phyloP scores from a whole-genome alignment of 2,113 vertebrate genomes.

The Sitta europaea region DNA sequence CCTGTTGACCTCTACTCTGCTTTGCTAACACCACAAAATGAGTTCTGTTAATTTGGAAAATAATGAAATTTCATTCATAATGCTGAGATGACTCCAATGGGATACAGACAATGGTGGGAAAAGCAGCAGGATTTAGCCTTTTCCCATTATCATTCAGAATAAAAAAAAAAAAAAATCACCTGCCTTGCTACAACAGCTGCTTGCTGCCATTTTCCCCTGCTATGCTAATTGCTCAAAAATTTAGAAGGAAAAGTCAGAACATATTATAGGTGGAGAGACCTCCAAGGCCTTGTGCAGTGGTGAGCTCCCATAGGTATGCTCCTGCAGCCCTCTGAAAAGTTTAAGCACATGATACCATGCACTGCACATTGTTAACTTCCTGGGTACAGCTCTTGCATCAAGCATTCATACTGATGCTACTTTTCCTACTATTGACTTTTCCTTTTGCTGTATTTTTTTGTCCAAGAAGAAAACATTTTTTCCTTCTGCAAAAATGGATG shows the following conservation, averaged over 20 bases:
- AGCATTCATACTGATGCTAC: neutral
- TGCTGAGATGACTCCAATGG: neutral
- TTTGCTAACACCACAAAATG: neutral
- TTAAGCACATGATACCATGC: neutral
- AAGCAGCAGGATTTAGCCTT: neutral
- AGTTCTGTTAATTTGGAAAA: neutral
- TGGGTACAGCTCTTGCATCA: neutral
- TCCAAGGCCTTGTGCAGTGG: neutral
- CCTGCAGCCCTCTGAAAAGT: neutral
- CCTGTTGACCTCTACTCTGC: neutral
- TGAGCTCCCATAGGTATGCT: neutral
- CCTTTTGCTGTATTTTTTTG: neutral
- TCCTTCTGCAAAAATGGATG: neutral
- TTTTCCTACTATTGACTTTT: neutral
- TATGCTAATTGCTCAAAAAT: neutral
- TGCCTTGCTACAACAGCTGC: neutral
- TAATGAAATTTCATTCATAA: neutral
- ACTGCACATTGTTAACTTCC: neutral
- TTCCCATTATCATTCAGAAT: neutral
- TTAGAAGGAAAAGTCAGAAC: neutral
- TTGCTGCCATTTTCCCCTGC: neutral
- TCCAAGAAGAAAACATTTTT: neutral
- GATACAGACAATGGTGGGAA: neutral
- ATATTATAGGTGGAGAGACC: neutral
- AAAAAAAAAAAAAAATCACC: neutral